Evolutionary conservation across 2,888 invertebrate species (phyloP).

Genomic region (Agrilus mali): DNA sequence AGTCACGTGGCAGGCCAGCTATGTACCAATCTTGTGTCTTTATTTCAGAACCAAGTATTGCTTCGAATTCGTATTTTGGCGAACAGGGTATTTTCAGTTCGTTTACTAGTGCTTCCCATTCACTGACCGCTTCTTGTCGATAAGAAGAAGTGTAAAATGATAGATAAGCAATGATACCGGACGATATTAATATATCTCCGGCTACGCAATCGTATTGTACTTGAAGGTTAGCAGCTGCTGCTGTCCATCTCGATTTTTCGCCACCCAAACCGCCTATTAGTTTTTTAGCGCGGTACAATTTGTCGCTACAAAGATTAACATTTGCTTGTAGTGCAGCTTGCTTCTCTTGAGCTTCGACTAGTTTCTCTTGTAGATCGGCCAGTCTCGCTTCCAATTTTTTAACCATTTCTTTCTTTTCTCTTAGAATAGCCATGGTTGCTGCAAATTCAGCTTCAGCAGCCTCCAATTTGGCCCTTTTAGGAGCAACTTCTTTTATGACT

Average conservation of each 20-base stretch:
- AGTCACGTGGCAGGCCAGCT: constrained; percentile 65
- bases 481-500: constrained; percentile 70
- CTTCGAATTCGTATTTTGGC: constrained; percentile 55
- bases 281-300: constrained; percentile 75
- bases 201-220: constrained; percentile 66
- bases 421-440: constrained; percentile 72
- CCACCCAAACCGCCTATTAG: constrained; percentile 79
- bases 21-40: constrained; percentile 81
- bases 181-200: constrained; percentile 81
- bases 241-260: constrained; percentile 76
- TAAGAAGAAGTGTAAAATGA: constrained; percentile 69
- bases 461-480: constrained; percentile 70
- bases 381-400: constrained; percentile 64
- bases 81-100: constrained; percentile 66
- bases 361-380: constrained; percentile 53
- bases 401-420: constrained; percentile 70
- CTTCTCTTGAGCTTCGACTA: constrained; percentile 51
- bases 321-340: constrained; percentile 58
- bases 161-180: constrained; percentile 81
- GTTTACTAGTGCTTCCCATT: constrained; percentile 58
- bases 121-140: constrained; percentile 43
- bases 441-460: constrained; percentile 72
- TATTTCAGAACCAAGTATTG: constrained; percentile 71
- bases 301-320: constrained; percentile 70
- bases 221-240: constrained; percentile 63